phyloP scores from a whole-genome alignment of 2,113 vertebrate genomes.

The Leptocoma aspasia region DNA sequence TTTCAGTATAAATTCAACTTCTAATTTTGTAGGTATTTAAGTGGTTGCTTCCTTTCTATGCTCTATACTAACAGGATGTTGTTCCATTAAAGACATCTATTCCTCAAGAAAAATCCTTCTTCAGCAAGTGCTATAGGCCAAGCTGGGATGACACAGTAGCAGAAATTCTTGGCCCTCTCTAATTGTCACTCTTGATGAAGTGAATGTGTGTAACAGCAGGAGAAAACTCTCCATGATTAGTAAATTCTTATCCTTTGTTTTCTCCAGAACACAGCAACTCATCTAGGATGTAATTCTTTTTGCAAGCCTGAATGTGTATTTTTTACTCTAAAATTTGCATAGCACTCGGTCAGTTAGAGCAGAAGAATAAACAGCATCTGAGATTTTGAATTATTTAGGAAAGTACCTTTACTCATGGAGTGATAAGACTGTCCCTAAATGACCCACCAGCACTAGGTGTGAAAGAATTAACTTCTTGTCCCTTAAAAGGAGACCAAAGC shows the following conservation, averaged over 20 bases:
- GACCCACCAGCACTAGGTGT: not conserved
- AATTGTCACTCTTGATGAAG: not conserved
- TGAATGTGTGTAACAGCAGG: not conserved
- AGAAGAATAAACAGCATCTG: not conserved
- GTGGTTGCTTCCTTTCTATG: not conserved
- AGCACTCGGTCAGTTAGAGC: not conserved
- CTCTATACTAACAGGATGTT: not conserved
- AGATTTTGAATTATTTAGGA: constrained; percentile 20
- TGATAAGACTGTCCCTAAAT: not conserved
- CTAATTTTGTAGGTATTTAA: not conserved
- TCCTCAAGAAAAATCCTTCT: not conserved
- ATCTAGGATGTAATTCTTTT: not conserved
- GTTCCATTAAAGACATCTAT: not conserved
- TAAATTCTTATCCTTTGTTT: not conserved
- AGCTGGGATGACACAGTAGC: not conserved
- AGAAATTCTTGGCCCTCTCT: not conserved
- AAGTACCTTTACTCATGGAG: not conserved
- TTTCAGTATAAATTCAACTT: not conserved
- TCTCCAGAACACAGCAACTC: not conserved
- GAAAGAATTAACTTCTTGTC: not conserved
- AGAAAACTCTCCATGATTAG: not conserved
- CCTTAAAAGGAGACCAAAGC: not conserved
- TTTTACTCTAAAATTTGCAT: not conserved
- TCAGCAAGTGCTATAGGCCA: not conserved
- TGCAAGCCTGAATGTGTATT: not conserved